Percentiles rank a stretch among this genome's conserved stretches.
These are phyloP conservation scores for Dorcus hopei DNA, from an alignment of 2,888 invertebrate species.

Conservation along the genomic window DNA sequence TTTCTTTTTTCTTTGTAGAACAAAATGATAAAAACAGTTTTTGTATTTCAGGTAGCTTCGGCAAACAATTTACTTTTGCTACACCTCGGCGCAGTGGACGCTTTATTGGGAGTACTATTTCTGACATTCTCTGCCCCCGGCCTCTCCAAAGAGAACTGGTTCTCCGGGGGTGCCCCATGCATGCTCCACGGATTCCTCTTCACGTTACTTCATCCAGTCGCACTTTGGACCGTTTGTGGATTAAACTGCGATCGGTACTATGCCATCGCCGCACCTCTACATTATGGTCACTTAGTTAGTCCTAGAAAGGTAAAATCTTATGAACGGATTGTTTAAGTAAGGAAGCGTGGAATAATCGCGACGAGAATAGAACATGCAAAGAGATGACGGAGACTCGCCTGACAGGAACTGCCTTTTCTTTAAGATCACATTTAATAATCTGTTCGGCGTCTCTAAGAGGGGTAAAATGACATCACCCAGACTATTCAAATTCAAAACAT, in stretches of 20 bases:
- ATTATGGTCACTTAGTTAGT: constrained; percentile 74
- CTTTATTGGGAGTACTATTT: constrained; percentile 62
- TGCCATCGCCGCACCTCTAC: constrained; percentile 75
- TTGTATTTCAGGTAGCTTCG: constrained; percentile 55
- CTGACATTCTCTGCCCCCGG: constrained; percentile 57
- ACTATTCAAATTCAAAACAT: too few species aligned
- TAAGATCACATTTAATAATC: too few species aligned
- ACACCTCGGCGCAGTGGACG: constrained; percentile 69
- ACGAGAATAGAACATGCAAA: too few species aligned
- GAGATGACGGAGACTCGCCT: too few species aligned
- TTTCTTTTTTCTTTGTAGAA: too few species aligned
- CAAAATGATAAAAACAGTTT: too few species aligned
- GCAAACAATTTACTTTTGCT: constrained; percentile 71
- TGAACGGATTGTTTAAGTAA: too few species aligned
- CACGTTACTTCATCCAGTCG: constrained; percentile 69
- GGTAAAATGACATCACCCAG: too few species aligned
- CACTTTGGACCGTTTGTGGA: constrained; percentile 77
- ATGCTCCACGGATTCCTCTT: constrained; percentile 65
- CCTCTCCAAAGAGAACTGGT: constrained; percentile 48
- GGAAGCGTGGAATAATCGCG: too few species aligned
- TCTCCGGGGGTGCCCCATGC: constrained; percentile 57
- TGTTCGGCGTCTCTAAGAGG: too few species aligned
- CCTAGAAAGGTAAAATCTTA: constrained; percentile 58
- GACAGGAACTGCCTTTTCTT: too few species aligned
- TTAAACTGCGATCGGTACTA: constrained; percentile 77